Percentiles rank a stretch among this genome's conserved stretches.
Conservation (phyloP, 2,888 invertebrate genomes). For the Graphium colonna region DNA sequence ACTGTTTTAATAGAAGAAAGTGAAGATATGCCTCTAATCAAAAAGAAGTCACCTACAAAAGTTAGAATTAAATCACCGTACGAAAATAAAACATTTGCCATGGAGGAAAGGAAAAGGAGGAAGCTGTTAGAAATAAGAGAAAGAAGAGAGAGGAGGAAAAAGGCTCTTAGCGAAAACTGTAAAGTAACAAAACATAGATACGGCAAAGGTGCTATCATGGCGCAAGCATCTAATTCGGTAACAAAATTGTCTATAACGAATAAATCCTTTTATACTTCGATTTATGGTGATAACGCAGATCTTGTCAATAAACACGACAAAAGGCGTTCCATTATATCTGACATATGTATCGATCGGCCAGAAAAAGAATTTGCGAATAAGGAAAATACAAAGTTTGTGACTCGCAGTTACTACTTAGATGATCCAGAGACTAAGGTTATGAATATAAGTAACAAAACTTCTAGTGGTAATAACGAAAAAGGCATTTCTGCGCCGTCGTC, state of each 20-base stretch:
- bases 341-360: not conserved
- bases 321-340: conserved; percentile 27
- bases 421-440: conserved; percentile 59
- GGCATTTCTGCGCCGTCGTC: conserved; percentile 40
- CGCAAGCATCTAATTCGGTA: conserved; percentile 61
- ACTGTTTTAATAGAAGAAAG: conserved; percentile 50
- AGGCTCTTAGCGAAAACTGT: conserved; percentile 51
- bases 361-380: conserved; percentile 28
- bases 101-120: conserved; percentile 65
- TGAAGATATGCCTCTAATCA: conserved; percentile 36
- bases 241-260: conserved; percentile 70
- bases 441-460: conserved; percentile 43
- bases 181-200: conserved; percentile 55
- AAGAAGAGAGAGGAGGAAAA: conserved; percentile 58
- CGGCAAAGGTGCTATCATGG: conserved; percentile 43
- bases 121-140: conserved; percentile 64
- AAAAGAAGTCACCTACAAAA: conserved; percentile 51
- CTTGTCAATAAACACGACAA: conserved; percentile 34
- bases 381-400: conserved; percentile 45
- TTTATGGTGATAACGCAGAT: conserved; percentile 53
- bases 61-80: conserved; percentile 66
- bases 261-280: conserved; percentile 70
- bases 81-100: conserved; percentile 54
- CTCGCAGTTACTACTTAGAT: conserved; percentile 57
- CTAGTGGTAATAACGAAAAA: conserved; percentile 36